Evolutionary conservation across 2,797 vertebrate species (phyloP).

Genomic region (Limnodromus scolopaceus): DNA sequence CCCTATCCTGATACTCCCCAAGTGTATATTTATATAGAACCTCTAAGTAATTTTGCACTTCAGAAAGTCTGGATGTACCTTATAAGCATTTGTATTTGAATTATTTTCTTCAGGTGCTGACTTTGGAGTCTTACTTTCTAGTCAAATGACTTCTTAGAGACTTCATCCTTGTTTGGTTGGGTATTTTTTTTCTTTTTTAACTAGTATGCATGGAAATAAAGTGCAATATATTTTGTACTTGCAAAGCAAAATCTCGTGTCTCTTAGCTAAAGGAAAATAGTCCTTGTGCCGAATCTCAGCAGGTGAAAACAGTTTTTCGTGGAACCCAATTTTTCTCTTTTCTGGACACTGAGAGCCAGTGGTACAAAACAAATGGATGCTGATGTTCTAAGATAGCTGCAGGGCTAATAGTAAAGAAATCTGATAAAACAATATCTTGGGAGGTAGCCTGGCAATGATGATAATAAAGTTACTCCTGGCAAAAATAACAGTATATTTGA

Average conservation of each 20-base stretch:
- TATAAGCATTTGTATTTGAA: not conserved
- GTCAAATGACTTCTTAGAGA: not conserved
- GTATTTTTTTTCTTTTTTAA: not conserved
- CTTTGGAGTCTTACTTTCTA: not conserved
- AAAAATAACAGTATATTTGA: not conserved
- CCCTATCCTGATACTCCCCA: not conserved
- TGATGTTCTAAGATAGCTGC: slow-evolving; percentile 44
- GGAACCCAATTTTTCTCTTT: not conserved
- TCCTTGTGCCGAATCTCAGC: not conserved
- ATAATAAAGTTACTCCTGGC: not conserved
- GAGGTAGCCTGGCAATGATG: not conserved
- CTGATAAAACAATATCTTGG: slow-evolving; percentile 6
- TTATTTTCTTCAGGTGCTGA: not conserved
- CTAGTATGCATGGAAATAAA: not conserved
- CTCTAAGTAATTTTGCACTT: not conserved
- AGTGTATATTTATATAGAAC: not conserved
- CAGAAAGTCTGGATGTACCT: not conserved
- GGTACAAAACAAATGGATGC: slow-evolving; percentile 36
- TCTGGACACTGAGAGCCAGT: not conserved
- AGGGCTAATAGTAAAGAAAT: slow-evolving; percentile 46
- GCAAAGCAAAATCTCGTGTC: not conserved
- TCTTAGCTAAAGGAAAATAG: not conserved
- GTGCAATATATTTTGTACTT: not conserved
- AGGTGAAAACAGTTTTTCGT: not conserved
- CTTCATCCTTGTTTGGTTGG: not conserved